A percentile compares a stretch with the other conserved stretches of the same genome.
Conservation (phyloP, 1,140 invertebrate species). For the Pararge aegeria region DNA sequence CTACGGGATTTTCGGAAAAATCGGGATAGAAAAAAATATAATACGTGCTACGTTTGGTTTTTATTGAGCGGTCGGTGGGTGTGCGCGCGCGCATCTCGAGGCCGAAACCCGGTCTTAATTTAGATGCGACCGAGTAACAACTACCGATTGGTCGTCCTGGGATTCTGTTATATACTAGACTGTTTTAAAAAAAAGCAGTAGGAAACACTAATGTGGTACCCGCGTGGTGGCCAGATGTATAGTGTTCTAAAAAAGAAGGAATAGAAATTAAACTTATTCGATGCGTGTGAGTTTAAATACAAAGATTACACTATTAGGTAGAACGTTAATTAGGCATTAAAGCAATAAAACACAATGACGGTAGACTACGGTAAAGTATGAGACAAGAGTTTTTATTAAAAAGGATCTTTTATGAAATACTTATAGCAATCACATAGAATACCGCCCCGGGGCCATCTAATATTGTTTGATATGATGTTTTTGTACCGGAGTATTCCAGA, state of each 20-base stretch:
- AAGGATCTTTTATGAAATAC: no score
- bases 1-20: conserved; percentile 46
- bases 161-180: conserved; percentile 52
- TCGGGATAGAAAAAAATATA: conserved; percentile 61
- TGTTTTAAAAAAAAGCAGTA: conserved; percentile 21
- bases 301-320: not conserved
- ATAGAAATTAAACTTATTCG: conserved; percentile 7
- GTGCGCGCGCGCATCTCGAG: conserved; percentile 66
- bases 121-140: conserved; percentile 57
- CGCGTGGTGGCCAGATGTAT: conserved; percentile 41
- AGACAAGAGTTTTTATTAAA: no score
- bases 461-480: no score
- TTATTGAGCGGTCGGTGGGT: conserved; percentile 47
- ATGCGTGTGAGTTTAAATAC: conserved; percentile 9
- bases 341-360: no score
- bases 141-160: conserved; percentile 53
- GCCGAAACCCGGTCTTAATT: conserved; percentile 65
- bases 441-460: no score
- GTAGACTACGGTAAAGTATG: no score
- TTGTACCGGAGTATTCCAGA: no score
- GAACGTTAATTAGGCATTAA: not conserved
- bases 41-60: conserved; percentile 69
- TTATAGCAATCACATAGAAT: no score
- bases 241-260: conserved; percentile 9
- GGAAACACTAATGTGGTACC: conserved; percentile 9